A percentile compares a stretch with the other conserved stretches of the same genome.
Evolutionary conservation across 2,888 invertebrate genomes (phyloP).

Genomic region (Eupithecia pulchellata): DNA sequence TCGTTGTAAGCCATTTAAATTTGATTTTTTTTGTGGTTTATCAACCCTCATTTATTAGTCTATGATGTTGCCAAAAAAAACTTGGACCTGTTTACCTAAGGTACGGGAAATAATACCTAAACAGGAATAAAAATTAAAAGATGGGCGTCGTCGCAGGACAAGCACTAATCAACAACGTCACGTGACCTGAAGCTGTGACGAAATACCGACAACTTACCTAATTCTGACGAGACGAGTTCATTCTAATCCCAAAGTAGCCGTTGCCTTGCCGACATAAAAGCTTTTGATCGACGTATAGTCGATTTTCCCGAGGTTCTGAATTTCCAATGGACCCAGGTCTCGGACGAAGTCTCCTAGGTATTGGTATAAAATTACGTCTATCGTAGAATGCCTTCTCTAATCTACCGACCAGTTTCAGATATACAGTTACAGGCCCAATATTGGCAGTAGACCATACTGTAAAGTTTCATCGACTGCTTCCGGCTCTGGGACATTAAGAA

Average conservation of each 20-base stretch:
- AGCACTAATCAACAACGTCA: slow-evolving; percentile 26
- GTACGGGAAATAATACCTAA: slow-evolving; percentile 18
- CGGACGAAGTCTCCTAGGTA: background rate
- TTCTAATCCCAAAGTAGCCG: slow-evolving; percentile 6
- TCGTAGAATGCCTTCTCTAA: background rate
- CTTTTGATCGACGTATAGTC: background rate
- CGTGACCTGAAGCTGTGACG: slow-evolving; percentile 6
- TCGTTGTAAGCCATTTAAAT: too few species aligned
- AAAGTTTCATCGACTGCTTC: background rate
- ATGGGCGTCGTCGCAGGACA: slow-evolving; percentile 23
- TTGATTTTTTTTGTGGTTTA: too few species aligned
- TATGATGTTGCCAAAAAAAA: too few species aligned
- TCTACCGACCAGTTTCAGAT: background rate
- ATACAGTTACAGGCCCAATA: background rate
- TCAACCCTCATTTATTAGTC: too few species aligned
- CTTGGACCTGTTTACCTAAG: slow-evolving; percentile 23
- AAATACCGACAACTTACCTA: background rate
- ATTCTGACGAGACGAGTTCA: slow-evolving; percentile 1
- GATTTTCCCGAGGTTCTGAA: background rate
- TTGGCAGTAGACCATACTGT: background rate
- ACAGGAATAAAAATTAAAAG: slow-evolving; percentile 1
- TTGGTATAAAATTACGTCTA: background rate
- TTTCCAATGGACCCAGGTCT: background rate
- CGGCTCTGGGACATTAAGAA: background rate
- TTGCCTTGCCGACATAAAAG: background rate